A percentile compares a stretch with the other conserved stretches of the same genome.
Evolutionary conservation across 1,140 invertebrate species (phyloP).

Genomic region (Cotesia vestalis): DNA sequence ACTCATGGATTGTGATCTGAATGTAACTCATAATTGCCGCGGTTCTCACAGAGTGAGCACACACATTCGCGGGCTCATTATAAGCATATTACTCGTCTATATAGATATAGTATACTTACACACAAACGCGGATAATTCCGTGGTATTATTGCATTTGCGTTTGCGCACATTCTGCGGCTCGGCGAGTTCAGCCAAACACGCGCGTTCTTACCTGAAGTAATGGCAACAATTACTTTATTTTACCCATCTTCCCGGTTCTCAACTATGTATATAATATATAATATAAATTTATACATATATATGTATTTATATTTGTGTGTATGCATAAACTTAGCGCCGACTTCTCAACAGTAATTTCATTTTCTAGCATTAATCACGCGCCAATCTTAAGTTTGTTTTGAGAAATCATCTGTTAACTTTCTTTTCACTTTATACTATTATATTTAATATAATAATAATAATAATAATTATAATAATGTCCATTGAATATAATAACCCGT

Average conservation of each 20-base stretch:
- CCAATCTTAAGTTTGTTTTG: conserved; percentile 35
- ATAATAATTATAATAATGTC: conserved; percentile 9
- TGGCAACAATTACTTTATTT: conserved; percentile 66
- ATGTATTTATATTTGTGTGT: no score
- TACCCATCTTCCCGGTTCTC: conserved; percentile 53
- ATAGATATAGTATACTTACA: background rate
- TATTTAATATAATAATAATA: conserved; percentile 1
- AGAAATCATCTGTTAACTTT: conserved; percentile 38
- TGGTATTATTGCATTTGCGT: conserved; percentile 27
- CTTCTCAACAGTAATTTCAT: conserved; percentile 50
- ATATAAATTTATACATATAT: background rate
- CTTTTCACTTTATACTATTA: conserved; percentile 19
- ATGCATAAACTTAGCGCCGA: conserved; percentile 1
- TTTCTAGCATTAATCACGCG: conserved; percentile 52
- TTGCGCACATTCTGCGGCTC: conserved; percentile 22
- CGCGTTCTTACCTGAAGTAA: conserved; percentile 51
- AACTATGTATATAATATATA: conserved; percentile 26
- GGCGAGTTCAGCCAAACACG: conserved; percentile 32
- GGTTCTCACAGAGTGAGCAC: conserved; percentile 58
- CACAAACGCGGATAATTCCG: conserved; percentile 3
- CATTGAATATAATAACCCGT: conserved; percentile 2
- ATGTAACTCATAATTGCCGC: conserved; percentile 60
- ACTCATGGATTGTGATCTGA: conserved; percentile 50
- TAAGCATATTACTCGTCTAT: background rate
- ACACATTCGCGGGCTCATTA: conserved; percentile 5